Evolutionary conservation across 2,113 vertebrate species (phyloP).

Genomic region (Campylomormyrus numenius): DNA sequence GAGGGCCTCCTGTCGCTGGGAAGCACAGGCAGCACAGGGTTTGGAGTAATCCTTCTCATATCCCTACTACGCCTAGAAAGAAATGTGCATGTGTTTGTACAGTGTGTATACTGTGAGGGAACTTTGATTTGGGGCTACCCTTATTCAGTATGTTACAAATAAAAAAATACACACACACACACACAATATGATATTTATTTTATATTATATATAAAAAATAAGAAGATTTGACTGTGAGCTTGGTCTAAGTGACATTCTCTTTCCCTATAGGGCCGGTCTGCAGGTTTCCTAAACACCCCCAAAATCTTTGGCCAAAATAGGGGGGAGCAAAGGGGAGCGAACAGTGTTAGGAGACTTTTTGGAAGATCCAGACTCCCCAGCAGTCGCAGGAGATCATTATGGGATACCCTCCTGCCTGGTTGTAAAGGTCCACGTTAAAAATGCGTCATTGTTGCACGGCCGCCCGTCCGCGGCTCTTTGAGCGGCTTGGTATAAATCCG

Average conservation of each 20-base stretch:
- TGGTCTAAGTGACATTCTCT: not conserved
- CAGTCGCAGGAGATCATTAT: constrained; percentile 31
- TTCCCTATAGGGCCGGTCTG: not conserved
- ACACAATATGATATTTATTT: not conserved
- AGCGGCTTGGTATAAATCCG: not conserved
- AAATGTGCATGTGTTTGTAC: not conserved
- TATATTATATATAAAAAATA: not conserved
- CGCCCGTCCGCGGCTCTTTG: not conserved
- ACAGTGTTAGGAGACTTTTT: not conserved
- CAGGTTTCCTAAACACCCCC: not conserved
- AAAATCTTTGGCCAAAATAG: not conserved
- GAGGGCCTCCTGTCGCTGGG: not conserved
- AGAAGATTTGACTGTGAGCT: not conserved
- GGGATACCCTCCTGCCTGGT: constrained; percentile 24
- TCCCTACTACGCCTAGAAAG: not conserved
- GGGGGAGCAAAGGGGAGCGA: not conserved
- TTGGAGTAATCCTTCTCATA: not conserved
- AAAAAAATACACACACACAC: not conserved
- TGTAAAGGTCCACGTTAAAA: constrained; percentile 24
- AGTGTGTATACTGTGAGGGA: not conserved
- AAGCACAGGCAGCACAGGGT: not conserved
- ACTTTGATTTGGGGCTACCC: not conserved
- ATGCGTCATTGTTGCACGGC: not conserved
- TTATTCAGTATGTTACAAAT: not conserved
- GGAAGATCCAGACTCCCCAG: constrained; percentile 28